phyloP scores from a whole-genome alignment of 2,113 vertebrate species.

The Podilymbus podiceps region DNA sequence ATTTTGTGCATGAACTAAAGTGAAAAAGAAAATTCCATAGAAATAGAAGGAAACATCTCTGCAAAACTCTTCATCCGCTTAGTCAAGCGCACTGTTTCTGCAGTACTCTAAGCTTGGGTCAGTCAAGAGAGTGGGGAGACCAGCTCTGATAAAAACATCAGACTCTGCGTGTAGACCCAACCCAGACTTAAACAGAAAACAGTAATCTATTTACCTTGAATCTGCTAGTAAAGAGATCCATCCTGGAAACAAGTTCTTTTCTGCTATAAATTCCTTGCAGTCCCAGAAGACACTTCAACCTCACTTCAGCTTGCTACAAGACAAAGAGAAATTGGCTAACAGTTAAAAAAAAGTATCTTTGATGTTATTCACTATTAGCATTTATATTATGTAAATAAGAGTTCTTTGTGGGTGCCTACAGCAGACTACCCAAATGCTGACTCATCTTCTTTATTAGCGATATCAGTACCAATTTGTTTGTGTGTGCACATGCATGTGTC shows the following conservation, averaged over 20 bases:
- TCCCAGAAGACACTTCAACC: slow-evolving; percentile 84
- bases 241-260: slow-evolving; percentile 77
- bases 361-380: not conserved
- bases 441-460: not conserved
- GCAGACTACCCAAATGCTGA: not conserved
- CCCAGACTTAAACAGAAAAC: not conserved
- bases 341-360: not conserved
- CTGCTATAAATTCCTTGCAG: slow-evolving; percentile 83
- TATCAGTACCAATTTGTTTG: not conserved
- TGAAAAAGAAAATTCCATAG: not conserved
- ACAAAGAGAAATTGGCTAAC: not conserved
- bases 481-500: rapidly evolving
- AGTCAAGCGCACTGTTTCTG: not conserved
- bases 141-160: not conserved
- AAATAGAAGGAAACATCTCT: not conserved
- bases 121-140: not conserved
- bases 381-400: not conserved
- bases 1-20: not conserved
- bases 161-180: not conserved
- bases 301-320: slow-evolving; percentile 83
- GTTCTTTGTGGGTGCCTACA: not conserved
- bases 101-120: not conserved
- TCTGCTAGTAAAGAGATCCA: slow-evolving; percentile 88
- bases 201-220: slow-evolving; percentile 83
- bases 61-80: not conserved